Evolutionary conservation across 2,113 vertebrate genomes (phyloP), one percentile per base, ranked within the genome.

Genomic region (Petrocephalus microphthalmus): DNA sequence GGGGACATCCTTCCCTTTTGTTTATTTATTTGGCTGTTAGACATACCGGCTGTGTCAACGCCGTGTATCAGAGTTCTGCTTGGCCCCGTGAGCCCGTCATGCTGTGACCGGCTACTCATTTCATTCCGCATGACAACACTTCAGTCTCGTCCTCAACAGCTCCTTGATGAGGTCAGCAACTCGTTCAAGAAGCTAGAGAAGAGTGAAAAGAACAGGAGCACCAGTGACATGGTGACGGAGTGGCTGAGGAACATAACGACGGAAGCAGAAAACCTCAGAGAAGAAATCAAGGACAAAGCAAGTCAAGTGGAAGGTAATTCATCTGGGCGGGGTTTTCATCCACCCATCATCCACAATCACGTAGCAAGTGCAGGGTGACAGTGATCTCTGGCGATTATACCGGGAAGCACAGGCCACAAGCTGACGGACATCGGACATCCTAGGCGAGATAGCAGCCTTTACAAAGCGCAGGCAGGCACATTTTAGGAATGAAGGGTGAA

Each of bases 231-330:
- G 89, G 94, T 92, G 2, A 89, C 92, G 87, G 88, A 94, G 87
- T 96, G 91, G 88, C 92, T 97, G 71, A 95, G 94, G 88, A 91
- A 89, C 49, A 91, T 98, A 45, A 94, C 93, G 90, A 90, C 93
- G 84, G 95, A 94, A 87, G 95, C 93, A 11, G 91, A 95, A 92
- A 94, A 93, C 47, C 8, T 97, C 87, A 94, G 94, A 88, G 93
- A 89, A 89, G 92, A 95, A 49, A 91, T 95, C 54, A 93, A 96
- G 89, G 93, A 95, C 83, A 97, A 97, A 92, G 93, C 95, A 13
- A 92, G 86, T 90, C 93, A 93, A 92, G 94, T 96, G 91, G 91
- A 94, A 95, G 97, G 97, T 97, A 91, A 57, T 15, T 15, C 56
- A 15, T 83, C 7, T 25, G 81, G 20, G 42, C 49, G 19, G 45